These are phyloP conservation scores for Siniperca scherzeri DNA, from an alignment of 2,797 vertebrate species.

Conservation along the genomic window DNA sequence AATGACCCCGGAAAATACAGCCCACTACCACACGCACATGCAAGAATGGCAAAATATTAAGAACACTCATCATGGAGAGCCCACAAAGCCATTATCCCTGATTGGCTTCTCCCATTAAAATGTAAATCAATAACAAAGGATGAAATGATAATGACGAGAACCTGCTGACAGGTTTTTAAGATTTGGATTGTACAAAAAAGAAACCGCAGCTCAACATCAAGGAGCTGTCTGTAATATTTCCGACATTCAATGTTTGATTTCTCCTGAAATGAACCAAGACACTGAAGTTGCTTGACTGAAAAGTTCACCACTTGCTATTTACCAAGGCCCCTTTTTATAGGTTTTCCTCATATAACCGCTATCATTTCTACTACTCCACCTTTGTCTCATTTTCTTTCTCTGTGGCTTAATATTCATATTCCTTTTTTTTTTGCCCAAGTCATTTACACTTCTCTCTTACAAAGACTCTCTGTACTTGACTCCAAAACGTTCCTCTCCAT, in stretches of 20 bases:
- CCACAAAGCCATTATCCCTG: constrained; percentile 9
- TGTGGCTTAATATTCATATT: background rate
- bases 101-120: background rate
- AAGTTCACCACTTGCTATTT: background rate
- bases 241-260: background rate
- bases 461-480: background rate
- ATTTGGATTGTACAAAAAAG: background rate
- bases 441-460: constrained; percentile 17
- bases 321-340: background rate
- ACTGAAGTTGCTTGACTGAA: background rate
- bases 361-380: background rate
- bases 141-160: constrained; percentile 9
- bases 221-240: background rate
- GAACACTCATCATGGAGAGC: background rate
- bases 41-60: constrained; percentile 3
- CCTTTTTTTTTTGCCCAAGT: background rate
- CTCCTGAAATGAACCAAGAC: background rate
- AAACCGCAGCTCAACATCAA: background rate
- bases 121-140: constrained; percentile 16
- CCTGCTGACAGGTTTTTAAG: background rate
- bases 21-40: background rate
- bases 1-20: background rate
- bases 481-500: constrained; percentile 33
- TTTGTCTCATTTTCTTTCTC: background rate
- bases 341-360: background rate